These are phyloP conservation scores for Hapalemur alaotrensis DNA, from an alignment of 2,797 vertebrate genomes.

Conservation along the genomic window DNA sequence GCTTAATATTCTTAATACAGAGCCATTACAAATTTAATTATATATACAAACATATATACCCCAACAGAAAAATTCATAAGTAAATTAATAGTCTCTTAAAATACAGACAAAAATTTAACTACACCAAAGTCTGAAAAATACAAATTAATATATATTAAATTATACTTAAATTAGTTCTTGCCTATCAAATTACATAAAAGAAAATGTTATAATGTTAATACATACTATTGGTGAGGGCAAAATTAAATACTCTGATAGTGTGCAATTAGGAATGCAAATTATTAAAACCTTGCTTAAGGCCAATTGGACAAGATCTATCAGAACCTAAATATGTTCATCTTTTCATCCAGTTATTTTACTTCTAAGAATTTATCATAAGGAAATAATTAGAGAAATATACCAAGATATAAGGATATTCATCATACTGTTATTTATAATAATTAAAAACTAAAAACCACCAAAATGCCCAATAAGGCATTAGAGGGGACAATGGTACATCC, in stretches of 20 bases:
- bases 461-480: background rate
- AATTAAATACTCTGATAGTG: background rate
- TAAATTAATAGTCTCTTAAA: background rate
- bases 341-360: background rate
- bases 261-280: background rate
- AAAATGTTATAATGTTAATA: background rate
- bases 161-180: background rate
- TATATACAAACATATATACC: background rate
- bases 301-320: background rate
- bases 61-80: background rate
- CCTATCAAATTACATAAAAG: background rate
- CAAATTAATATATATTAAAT: background rate
- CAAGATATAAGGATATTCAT: background rate
- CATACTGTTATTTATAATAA: background rate
- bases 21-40: background rate
- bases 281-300: background rate
- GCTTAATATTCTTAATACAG: background rate
- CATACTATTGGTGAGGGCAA: background rate
- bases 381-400: background rate
- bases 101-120: background rate
- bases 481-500: background rate
- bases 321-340: background rate
- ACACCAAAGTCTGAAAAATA: background rate
- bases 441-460: background rate
- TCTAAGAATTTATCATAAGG: background rate